Evolutionary conservation across 1,140 invertebrate genomes (phyloP), one percentile per base, ranked within the genome.

Genomic region (Drosophila tristis): DNA sequence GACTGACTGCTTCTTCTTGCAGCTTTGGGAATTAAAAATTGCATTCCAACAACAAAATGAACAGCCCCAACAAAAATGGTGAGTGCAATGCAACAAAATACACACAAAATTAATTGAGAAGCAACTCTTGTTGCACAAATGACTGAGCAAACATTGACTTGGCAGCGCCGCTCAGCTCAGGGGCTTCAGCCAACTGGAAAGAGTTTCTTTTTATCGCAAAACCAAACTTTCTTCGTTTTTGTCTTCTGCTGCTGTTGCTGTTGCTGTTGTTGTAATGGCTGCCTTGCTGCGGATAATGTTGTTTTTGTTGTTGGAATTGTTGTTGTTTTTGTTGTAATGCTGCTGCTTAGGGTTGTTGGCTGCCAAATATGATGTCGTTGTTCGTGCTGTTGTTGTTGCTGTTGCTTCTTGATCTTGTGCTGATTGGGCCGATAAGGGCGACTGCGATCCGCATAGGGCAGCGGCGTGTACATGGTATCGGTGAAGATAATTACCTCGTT

Each of bases 401-500:
- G 49, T 49, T 72, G 31, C 80, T 68, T 68, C 50, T 67, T 67
- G 59, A 13, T 39, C 48, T 51, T 48, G 57, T 51, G 55, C 31
- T 70, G 13, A 67, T 61, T 35, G 53, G 67, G 59, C 4, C 85
- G 85, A 68, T 76, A 90, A 1, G 84, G 89, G 5, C 85, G 84
- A 51, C 77, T 74, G 43, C 75, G 78, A 56, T 87, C 82, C 64
- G 82, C 76, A 71, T 91, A 91, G 45, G 89, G 84, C 63, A 74
- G 55, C 70, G 90, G 90, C 49, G 87, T 61, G 64, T 92, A 91
- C 76, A 89, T 73, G 48, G 87, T 90, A 70, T 91, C 90, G 87
- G 84, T 90, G 90, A 82, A 91, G 73, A 91, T 91, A 91, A 78
- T 92, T 91, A 92, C 91, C 91, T 92, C 91, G 76, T 82, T 87